phyloP scores from a whole-genome alignment of 1,140 invertebrate genomes.

The Eueides isabella region DNA sequence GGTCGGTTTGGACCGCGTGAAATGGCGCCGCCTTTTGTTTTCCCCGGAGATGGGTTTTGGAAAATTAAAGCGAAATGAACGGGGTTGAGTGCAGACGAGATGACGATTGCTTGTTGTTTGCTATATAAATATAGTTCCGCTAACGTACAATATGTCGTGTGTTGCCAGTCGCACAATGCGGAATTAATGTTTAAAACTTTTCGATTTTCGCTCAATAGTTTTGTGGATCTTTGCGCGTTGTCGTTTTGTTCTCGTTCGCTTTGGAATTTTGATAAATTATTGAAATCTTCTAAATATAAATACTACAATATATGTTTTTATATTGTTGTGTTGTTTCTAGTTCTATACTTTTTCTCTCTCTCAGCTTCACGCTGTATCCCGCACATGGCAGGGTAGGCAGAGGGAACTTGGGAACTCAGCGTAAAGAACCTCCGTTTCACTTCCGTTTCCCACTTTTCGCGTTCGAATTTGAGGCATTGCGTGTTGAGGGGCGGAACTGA shows the following conservation, averaged over 20 bases:
- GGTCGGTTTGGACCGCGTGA: constrained; percentile 78
- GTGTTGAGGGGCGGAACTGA: too few species aligned
- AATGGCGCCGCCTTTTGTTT: constrained; percentile 75
- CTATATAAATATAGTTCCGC: constrained; percentile 59
- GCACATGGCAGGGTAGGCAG: too few species aligned
- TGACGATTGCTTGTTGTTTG: constrained; percentile 73
- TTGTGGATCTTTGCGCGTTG: constrained; percentile 8
- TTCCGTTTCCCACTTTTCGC: too few species aligned
- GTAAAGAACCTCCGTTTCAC: too few species aligned
- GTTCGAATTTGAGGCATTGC: too few species aligned
- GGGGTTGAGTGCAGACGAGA: constrained; percentile 67
- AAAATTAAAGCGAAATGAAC: constrained; percentile 77
- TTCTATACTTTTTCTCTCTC: too few species aligned
- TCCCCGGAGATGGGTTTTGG: constrained; percentile 72
- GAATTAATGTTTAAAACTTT: constrained; percentile 34
- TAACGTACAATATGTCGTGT: constrained; percentile 50
- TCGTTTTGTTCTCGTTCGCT: constrained; percentile 3
- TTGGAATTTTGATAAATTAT: background rate
- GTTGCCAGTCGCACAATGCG: constrained; percentile 29
- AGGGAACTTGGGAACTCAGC: too few species aligned
- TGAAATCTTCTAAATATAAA: background rate
- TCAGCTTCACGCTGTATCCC: too few species aligned
- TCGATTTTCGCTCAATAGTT: constrained; percentile 27
- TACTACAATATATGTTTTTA: background rate
- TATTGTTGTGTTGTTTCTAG: too few species aligned